A percentile compares a stretch with the other conserved stretches of the same genome.
Evolutionary conservation across 2,113 vertebrate genomes (phyloP).

Genomic region (Alexandromys fortis): DNA sequence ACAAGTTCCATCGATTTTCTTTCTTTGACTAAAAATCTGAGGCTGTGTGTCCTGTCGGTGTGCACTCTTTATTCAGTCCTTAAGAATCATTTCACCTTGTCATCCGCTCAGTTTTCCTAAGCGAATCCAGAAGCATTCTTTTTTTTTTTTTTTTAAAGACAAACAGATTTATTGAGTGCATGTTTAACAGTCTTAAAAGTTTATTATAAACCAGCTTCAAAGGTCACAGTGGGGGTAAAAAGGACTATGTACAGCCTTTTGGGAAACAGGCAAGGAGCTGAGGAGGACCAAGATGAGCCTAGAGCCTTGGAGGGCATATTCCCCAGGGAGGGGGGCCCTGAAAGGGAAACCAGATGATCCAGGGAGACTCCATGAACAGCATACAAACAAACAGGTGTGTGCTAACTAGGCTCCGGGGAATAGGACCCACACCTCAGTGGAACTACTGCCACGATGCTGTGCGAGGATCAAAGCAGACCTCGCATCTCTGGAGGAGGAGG

Average conservation of each 20-base stretch:
- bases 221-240: conserved; percentile 59
- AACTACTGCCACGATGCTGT: conserved; percentile 76
- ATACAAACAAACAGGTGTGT: conserved; percentile 69
- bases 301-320: conserved; percentile 95
- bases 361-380: conserved; percentile 58
- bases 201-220: conserved; percentile 72
- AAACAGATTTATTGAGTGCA: no score
- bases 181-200: conserved; percentile 24
- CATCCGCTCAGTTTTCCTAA: neutral
- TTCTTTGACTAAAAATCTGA: neutral
- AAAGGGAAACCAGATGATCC: conserved; percentile 72
- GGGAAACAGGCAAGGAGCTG: conserved; percentile 67
- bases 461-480: conserved; percentile 84
- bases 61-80: neutral
- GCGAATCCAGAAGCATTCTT: neutral
- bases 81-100: neutral
- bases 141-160: no score
- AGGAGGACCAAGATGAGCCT: conserved; percentile 74
- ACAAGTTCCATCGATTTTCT: neutral
- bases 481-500: conserved; percentile 98
- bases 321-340: conserved; percentile 95
- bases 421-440: conserved; percentile 58
- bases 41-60: neutral
- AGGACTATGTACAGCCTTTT: conserved; percentile 76
- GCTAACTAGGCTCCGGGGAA: conserved; percentile 53